phyloP scores from a whole-genome alignment of 1,140 invertebrate genomes.

The Paraescarpia echinospica region DNA sequence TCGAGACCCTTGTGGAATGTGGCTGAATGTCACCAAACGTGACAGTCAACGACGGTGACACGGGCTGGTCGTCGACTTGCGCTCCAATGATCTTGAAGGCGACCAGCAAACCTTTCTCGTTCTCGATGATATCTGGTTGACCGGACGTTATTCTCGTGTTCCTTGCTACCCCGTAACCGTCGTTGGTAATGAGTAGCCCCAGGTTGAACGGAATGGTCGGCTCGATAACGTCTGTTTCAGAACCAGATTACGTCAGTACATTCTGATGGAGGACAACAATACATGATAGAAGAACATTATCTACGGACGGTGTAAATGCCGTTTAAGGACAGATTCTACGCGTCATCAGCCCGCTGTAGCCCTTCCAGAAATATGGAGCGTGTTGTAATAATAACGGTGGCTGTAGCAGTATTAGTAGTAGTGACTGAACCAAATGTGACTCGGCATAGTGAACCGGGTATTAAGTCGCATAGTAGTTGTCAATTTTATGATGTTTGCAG shows the following conservation, averaged over 20 bases:
- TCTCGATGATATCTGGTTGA: constrained; percentile 44
- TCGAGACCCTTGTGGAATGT: constrained; percentile 33
- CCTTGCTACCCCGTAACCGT: constrained; percentile 35
- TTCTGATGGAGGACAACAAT: no score
- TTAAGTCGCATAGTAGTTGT: no score
- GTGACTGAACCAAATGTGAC: no score
- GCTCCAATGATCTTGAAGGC: constrained; percentile 39
- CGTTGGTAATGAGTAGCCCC: constrained; percentile 37
- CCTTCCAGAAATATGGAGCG: no score
- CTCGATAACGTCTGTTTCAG: constrained; percentile 24
- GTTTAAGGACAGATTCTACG: no score
- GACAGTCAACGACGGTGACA: constrained; percentile 34
- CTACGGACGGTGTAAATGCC: no score
- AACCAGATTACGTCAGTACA: background rate
- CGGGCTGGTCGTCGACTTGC: constrained; percentile 28
- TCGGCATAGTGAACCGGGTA: no score
- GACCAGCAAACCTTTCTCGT: constrained; percentile 41
- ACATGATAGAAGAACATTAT: no score
- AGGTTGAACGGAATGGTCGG: constrained; percentile 36
- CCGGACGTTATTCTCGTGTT: constrained; percentile 38
- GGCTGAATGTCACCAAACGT: constrained; percentile 38
- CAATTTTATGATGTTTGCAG: no score
- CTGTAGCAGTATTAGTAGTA: no score
- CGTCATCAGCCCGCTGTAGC: no score
- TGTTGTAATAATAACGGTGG: no score